A percentile compares a stretch with the other conserved stretches of the same genome.
Conservation (phyloP, 2,888 invertebrate genomes). For the Cataglyphis cursor region DNA sequence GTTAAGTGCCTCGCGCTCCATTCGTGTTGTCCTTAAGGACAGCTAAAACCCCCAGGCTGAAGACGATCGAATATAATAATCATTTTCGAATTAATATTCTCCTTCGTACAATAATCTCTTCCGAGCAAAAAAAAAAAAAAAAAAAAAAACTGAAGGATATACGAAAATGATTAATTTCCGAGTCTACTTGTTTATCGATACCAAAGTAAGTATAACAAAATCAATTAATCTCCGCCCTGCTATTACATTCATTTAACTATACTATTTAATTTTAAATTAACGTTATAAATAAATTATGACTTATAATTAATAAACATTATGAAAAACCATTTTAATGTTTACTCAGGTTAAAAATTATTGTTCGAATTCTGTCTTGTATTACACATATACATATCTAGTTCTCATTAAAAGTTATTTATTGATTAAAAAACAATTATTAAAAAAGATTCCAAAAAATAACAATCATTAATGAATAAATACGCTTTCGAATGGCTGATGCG, state of each 20-base stretch:
- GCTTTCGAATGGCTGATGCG: neutral
- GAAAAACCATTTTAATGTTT: neutral
- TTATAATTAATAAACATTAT: too few relatives aligned
- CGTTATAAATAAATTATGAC: too few relatives aligned
- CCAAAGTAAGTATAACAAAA: neutral
- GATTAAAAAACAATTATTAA: neutral
- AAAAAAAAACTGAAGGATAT: neutral
- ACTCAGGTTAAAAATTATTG: neutral
- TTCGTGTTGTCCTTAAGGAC: conserved; percentile 27
- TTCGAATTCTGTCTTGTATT: neutral
- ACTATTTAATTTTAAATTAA: neutral
- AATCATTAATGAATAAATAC: neutral
- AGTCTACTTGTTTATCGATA: neutral
- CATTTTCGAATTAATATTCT: conserved; percentile 60
- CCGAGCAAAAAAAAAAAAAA: conserved; percentile 11
- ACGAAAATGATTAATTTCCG: conserved; percentile 19
- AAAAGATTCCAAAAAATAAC: neutral
- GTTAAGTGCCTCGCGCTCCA: conserved; percentile 35
- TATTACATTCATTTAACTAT: neutral
- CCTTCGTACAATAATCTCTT: conserved; percentile 21
- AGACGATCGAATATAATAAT: conserved; percentile 52
- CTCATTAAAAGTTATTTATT: neutral
- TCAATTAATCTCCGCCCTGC: neutral
- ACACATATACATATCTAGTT: neutral
- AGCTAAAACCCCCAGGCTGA: conserved; percentile 36